Base-by-base conservation (phyloP, 2,113 vertebrate genomes). In the Elanus axillaris region DNA sequence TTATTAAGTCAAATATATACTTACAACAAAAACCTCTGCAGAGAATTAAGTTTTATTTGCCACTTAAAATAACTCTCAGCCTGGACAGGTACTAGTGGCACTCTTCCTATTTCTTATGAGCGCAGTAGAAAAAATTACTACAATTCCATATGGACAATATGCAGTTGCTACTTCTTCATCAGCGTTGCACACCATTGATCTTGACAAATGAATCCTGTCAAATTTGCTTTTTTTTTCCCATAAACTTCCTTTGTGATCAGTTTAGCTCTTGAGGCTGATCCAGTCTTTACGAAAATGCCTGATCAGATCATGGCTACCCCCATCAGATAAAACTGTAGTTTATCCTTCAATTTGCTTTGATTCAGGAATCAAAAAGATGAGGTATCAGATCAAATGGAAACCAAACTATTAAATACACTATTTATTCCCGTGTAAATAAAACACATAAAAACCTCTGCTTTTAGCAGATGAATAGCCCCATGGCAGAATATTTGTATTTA, bases 161-260 rank as follows among this genome's bases (percentile, higher is more conserved):
- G 68, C 67, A 93, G 74, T 50, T 60, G 32, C 18, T 93, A 40
- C 36, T 64, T 87, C 68, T 78, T 81, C 86, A 90, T 71, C 83
- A 64, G 50, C 25, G 56, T 17, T 96, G 60, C 75, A 63, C 77
- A 73, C 34, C 78, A 71, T 2, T 87, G 91, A 93, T 84, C 58
- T 32, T 93, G 95, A 96, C 76, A 85, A 94, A 96, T 68, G 68
- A 86, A 82, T 85, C 64, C 87, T 94, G 88, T 73, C 92, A 95
- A 94, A 95, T 27, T 47, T 48, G 58, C 18, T 59, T 77, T 90
- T 77, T 90, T 86, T 88, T 87, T 26, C 60, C 47, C 25, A 43
- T 91, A 77, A 55, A 84, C 25, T 50, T 62, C 47, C 47, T 84
- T 56, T 90, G 48, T 50, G 85, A 94, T 81, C 72, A 68, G 31